Evolutionary conservation across 2,113 vertebrate genomes (phyloP), one percentile per base, ranked within the genome.

Genomic region (Chitala chitala): DNA sequence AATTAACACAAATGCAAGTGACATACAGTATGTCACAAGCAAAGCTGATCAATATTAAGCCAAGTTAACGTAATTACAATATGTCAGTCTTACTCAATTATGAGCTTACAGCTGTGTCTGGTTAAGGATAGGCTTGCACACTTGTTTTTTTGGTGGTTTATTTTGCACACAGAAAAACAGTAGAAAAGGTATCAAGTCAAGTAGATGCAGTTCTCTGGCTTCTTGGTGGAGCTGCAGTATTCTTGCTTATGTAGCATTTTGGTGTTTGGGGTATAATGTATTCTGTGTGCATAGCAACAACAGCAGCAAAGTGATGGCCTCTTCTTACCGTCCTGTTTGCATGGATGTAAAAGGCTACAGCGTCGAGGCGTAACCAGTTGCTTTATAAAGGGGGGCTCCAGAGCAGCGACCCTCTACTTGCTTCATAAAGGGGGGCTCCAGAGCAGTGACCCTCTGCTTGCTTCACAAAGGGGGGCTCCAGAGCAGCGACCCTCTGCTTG

Each of bases 51-150:
- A 38, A 63, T 63, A 15, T 38, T 36, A 38, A 36, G 59, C 20
- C 59, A 3, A 63, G 17, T 17, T 33, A 63, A 63, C 33, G 59
- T 29, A 13, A 15, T 17, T 15, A 63, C 33, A 63, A 20, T 63
- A 29, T 63, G 38, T 63, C 33, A 63, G 33, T 63, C 59, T 36
- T 20, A 33, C 33, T 63, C 59, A 63, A n/a, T 63, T 38, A 63
- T 63, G 59, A 36, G 6, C 59, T 63, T 33, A 63, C 59, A 38
- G 59, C 59, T 63, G 59, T 63, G 59, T 20, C 58, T n/a, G 31
- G 33, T 36, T 33, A 15, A 15, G 59, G 17, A 12, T 20, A 17
- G 26, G 26, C 59, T 4, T 36, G 15, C 59, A 36, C n/a, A 20
- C 10, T 63, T 38, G 38, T 63, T 22, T 63, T 33, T 33, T 33